Base-by-base conservation (phyloP, 1,140 invertebrate species). In the Formica selysi region DNA sequence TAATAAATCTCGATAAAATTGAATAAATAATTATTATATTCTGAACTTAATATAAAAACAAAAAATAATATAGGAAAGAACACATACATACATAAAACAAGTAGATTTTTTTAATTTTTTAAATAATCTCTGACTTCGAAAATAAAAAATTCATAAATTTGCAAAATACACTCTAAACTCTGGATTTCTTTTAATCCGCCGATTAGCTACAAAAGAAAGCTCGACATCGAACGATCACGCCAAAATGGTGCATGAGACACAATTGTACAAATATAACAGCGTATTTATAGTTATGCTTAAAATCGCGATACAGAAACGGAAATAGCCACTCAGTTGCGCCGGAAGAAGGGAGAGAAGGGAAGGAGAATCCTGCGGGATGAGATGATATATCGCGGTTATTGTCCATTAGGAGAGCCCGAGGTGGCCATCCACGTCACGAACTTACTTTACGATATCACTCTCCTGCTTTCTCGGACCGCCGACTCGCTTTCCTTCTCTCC, bases 371-470 rank as follows among this genome's bases (percentile, higher is more conserved):
- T 61, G 6, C 26, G 38, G 89, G 86, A 92, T 91, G 91, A 93
- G 92, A 91, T 92, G 91, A 91, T 94, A 94, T 93, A 94, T 94
- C 92, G 92, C 88, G 85, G 93, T 94, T 94, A 94, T 94, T 93
- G 93, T 94, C 94, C 92, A 94, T 94, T 94, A 94, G 89, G 87
- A 91, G 91, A 92, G 90, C 89, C 85, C 91, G 76, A 88, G 90
- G 90, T 88, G 90, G 88, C 92, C 89, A 93, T 93, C 93, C 90
- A 93, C 88, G 91, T 91, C 92, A 93, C 91, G 86, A 90, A 93
- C 93, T 94, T 94, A 93, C 89, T 94, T 94, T 94, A 94, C 92
- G 93, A 94, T 92, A 93, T 91, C 92, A 87, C 91, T 87, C 90
- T 92, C 86, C 89, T 88, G 86, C 88, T 86, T 90, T 68, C 76